Percentiles rank a stretch among this genome's conserved stretches.
These are phyloP conservation scores for Microtus oregoni DNA, from an alignment of 2,113 vertebrate species.

Conservation along the genomic window DNA sequence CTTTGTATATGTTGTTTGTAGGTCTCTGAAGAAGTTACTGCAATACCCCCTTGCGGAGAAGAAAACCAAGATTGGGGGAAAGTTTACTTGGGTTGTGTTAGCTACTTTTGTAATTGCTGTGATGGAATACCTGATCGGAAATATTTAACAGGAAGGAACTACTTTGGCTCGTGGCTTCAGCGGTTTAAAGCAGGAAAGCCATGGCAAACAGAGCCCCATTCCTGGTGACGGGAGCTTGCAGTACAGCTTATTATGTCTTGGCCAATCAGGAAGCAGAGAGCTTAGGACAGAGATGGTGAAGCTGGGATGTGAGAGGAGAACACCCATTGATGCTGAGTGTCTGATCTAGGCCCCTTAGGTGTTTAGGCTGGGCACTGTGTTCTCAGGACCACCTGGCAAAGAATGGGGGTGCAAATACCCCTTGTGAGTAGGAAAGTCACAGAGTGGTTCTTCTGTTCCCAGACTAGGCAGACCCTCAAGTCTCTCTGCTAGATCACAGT, in stretches of 20 bases:
- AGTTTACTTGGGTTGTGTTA: neutral
- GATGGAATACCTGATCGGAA: neutral
- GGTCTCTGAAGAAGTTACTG: neutral
- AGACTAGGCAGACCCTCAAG: neutral
- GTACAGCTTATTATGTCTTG: neutral
- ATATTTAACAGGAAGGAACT: neutral
- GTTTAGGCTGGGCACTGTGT: neutral
- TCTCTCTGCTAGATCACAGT: neutral
- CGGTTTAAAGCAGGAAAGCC: neutral
- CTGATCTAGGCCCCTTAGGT: neutral
- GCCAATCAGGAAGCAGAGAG: neutral
- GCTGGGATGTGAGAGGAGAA: neutral
- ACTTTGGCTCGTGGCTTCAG: neutral
- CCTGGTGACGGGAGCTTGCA: neutral
- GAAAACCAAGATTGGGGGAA: neutral
- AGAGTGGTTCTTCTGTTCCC: neutral
- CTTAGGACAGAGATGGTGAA: neutral
- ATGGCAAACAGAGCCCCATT: neutral
- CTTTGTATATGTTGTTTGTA: neutral
- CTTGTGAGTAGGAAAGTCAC: too few species aligned
- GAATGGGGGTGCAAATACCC: neutral
- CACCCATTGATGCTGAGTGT: neutral
- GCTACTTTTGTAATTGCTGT: neutral
- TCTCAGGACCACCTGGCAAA: neutral
- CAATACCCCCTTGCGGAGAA: neutral